These are phyloP conservation scores for Dendrolimus kikuchii DNA, from an alignment of 1,140 invertebrate genomes.

Conservation along the genomic window DNA sequence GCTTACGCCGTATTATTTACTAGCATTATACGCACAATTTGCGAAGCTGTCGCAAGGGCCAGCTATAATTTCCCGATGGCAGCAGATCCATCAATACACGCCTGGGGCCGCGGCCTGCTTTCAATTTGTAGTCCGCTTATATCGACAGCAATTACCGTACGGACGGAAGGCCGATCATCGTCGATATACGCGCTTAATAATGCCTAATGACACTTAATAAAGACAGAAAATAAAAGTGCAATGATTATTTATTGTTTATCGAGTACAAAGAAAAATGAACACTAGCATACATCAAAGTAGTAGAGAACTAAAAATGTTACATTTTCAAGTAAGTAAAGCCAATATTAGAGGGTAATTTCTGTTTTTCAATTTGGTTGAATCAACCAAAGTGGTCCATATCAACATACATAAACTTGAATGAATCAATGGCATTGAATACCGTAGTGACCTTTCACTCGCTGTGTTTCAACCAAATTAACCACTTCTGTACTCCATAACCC, in stretches of 20 bases:
- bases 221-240: slow-evolving; percentile 63
- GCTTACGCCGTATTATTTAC: slow-evolving; percentile 59
- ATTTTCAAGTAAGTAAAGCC: no score
- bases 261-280: slow-evolving; percentile 15
- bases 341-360: no score
- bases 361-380: no score
- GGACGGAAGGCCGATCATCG: slow-evolving; percentile 66
- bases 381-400: no score
- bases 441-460: no score
- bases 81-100: slow-evolving; percentile 66
- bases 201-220: slow-evolving; percentile 69
- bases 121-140: slow-evolving; percentile 67
- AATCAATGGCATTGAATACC: no score
- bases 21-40: slow-evolving; percentile 70
- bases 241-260: slow-evolving; percentile 51
- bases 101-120: slow-evolving; percentile 58
- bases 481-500: no score
- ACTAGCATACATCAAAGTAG: background rate
- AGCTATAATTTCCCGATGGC: slow-evolving; percentile 67
- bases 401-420: no score
- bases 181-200: slow-evolving; percentile 66
- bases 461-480: no score
- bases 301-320: no score
- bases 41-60: slow-evolving; percentile 66
- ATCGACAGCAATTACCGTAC: slow-evolving; percentile 61